Base-by-base conservation (phyloP, 1,140 invertebrate genomes). In the Nebria ingens region DNA sequence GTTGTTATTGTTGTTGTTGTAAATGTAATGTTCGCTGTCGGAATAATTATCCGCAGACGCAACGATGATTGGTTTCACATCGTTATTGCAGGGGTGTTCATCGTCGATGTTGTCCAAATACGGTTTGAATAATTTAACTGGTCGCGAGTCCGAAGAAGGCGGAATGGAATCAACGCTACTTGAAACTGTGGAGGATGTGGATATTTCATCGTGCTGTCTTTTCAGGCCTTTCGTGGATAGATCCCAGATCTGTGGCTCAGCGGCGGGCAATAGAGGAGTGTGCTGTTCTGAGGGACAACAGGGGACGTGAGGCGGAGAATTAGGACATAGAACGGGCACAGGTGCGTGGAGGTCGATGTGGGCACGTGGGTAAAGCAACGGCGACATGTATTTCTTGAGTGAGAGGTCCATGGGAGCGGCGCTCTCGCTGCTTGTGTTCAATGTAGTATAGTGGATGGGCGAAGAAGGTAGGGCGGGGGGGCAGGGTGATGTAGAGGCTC, bases 71-170 rank as follows among this genome's bases (percentile, higher is more conserved):
- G 42, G 23, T 21, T 20, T n/a, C 11, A 13, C 23, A 19, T 17
- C 38, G 1, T 50, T 40, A 20, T 22, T 17, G 21, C 49, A 56
- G 3, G 74, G 68, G 20, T 63, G 62, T 54, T 59, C 72, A 56
- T 72, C 73, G 17, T 73, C 66, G n/a, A 77, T 71, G 58, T 81
- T 80, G 62, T 81, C 73, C 34, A 83, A 67, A 64, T 83, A 84
- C 38, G 82, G 85, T 65, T 85, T 82, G 68, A 87, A 87, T 17
- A 86, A 65, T 63, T 82, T 81, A 52, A 81, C 75, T 38, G 73
- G 71, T 60, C 72, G 72, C 60, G 50, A 63, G 63, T 52, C 20
- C 42, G 21, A 34, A 34, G 6, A 9, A 9, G 15, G 60, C 68
- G 29, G 53, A n/a, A n/a, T n/a, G 21, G 64, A 59, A 55, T 64